phyloP scores from a whole-genome alignment of 2,113 vertebrate species.

The Chiloscyllium plagiosum region DNA sequence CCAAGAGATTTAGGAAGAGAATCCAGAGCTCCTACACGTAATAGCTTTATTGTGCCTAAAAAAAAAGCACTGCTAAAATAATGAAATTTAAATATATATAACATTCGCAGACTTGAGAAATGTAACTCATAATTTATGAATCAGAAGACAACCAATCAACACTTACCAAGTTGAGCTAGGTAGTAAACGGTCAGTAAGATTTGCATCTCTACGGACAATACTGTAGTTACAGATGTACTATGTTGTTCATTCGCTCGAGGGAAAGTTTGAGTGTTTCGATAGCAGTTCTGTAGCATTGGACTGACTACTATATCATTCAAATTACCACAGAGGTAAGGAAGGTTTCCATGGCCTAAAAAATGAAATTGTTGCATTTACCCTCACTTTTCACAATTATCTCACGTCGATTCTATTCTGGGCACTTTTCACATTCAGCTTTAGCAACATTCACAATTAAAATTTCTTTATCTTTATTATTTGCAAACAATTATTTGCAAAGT shows the following conservation, averaged over 20 bases:
- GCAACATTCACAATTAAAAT: not conserved
- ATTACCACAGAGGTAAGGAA: conserved; percentile 85
- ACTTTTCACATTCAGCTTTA: not conserved
- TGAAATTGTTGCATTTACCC: not conserved
- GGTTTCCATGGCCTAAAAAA: conserved; percentile 78
- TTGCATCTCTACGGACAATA: conserved; percentile 91
- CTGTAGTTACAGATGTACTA: conserved; percentile 70
- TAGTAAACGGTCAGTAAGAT: conserved; percentile 94
- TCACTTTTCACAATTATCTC: not conserved
- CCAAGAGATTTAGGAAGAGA: not conserved
- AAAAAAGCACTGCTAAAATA: not conserved
- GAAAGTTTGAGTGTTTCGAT: conserved; percentile 80
- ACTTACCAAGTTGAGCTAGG: conserved; percentile 92
- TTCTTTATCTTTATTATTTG: not conserved
- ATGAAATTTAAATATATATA: not conserved
- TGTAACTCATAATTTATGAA: not conserved
- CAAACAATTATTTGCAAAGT: not conserved
- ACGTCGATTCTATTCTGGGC: not conserved
- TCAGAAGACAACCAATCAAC: not conserved
- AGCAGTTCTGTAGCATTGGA: conserved; percentile 80
- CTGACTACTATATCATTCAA: conserved; percentile 80
- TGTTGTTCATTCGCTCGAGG: conserved; percentile 81
- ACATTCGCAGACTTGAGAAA: not conserved
- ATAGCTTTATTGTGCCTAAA: not conserved
- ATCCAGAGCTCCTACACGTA: not conserved